Percentiles rank a stretch among this genome's conserved stretches.
These are phyloP conservation scores for Microcaecilia unicolor DNA, from an alignment of 2,797 vertebrate genomes.

Conservation along the genomic window DNA sequence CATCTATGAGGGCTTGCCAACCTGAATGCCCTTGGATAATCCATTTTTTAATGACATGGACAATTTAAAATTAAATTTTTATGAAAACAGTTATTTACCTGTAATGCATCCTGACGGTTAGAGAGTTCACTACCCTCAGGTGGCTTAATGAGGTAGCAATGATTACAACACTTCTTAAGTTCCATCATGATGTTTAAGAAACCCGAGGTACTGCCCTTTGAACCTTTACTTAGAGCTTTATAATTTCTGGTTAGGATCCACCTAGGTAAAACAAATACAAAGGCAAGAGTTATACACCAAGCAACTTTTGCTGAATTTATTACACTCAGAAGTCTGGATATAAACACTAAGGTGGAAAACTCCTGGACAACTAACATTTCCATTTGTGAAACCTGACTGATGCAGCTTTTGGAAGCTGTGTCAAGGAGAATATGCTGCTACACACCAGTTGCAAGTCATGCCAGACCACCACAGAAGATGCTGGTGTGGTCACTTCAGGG, in stretches of 20 bases:
- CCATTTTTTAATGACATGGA: neutral
- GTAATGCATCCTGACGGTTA: conserved; percentile 86
- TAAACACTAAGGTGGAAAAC: too few relatives aligned
- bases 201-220: conserved; percentile 95
- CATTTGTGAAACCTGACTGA: too few relatives aligned
- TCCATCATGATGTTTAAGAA: conserved; percentile 99
- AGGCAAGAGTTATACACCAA: neutral
- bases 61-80: conserved; percentile 2
- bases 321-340: too few relatives aligned
- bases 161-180: conserved; percentile 97
- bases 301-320: neutral
- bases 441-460: too few relatives aligned
- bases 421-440: too few relatives aligned
- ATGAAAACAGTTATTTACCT: conserved; percentile 57
- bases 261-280: conserved; percentile 45
- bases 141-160: conserved; percentile 97
- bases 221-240: conserved; percentile 95
- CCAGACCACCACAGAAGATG: too few relatives aligned
- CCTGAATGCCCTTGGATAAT: too few relatives aligned
- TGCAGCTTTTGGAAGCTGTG: too few relatives aligned
- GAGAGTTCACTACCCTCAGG: conserved; percentile 90
- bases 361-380: too few relatives aligned
- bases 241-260: conserved; percentile 98
- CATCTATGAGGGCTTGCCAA: too few relatives aligned
- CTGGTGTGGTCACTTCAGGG: too few relatives aligned